Percentiles rank a stretch among this genome's conserved stretches.
These are phyloP conservation scores for Taenaris catops DNA, from an alignment of 2,888 invertebrate genomes.

Conservation along the genomic window DNA sequence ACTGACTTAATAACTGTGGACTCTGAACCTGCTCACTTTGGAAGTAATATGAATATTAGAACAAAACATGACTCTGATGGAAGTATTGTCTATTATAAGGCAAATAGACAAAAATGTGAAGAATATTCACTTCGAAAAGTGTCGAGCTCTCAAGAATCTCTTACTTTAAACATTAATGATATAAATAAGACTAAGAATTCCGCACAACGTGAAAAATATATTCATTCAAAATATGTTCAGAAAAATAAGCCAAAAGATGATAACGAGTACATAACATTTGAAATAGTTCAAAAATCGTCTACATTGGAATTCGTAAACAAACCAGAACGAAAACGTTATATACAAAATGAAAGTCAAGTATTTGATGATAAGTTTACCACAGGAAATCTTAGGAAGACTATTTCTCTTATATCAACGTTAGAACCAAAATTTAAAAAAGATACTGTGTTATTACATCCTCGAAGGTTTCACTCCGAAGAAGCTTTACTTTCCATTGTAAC, in stretches of 20 bases:
- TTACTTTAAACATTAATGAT: neutral
- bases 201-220: neutral
- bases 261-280: no score
- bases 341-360: neutral
- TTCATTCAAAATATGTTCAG: no score
- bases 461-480: conserved; percentile 28
- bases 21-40: neutral
- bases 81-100: no score
- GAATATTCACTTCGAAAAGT: no score
- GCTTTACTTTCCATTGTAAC: conserved; percentile 17
- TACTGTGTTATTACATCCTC: neutral
- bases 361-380: neutral
- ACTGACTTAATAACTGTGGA: neutral
- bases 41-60: neutral
- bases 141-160: no score
- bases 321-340: neutral
- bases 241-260: no score
- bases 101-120: no score
- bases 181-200: no score
- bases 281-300: neutral
- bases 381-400: no score
- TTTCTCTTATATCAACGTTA: no score
- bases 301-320: conserved; percentile 1
- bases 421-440: no score
- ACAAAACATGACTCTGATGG: neutral